Evolutionary conservation across 2,888 invertebrate genomes (phyloP), one percentile per base, ranked within the genome.

Genomic region (Lycocerus yunnanus): DNA sequence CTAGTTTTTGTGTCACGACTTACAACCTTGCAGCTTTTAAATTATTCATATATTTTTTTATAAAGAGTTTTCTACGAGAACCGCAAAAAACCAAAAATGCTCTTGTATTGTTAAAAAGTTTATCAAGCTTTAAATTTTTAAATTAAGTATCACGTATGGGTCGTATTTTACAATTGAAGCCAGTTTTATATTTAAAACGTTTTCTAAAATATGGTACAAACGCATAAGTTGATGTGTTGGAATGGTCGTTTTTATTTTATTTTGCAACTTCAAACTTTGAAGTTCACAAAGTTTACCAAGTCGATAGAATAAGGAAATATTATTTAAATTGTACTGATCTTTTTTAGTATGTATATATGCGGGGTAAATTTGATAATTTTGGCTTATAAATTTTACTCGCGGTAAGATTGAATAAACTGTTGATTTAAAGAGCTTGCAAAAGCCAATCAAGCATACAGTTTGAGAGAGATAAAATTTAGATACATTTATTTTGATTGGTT

Each of bases 51-150:
- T 18, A 63, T 18, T 18, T 18, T 63, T 63, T 63, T 16, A 16
- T 18, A 63, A 63, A 16, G 61, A 63, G 61, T 63, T 63, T 63
- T 63, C 18, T 63, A n/a, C 20, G 61, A 63, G n/a, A 63, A 63
- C 18, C 16, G 16, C 16, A 20, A 63, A 63, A 63, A 63, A 20
- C 61, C 18, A 63, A 61, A 63, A 63, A 63, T 63, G n/a, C 18
- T 63, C n/a, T 11, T 63, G n/a, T 16, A 18, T 18, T 63, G 61
- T 63, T 63, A 18, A 63, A 63, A 63, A 63, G 18, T 63, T 63
- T 16, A 20, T 63, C 16, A 63, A 18, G 61, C 20, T 63, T 63
- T 63, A 63, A 63, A 63, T 63, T 63, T 63, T 63, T 63, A 63
- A 18, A 63, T 63, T 63, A 63, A 63, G 61, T 20, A 63, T 63